Evolutionary conservation across 2,888 invertebrate genomes (phyloP).

Genomic region (Hybos culiciformis): DNA sequence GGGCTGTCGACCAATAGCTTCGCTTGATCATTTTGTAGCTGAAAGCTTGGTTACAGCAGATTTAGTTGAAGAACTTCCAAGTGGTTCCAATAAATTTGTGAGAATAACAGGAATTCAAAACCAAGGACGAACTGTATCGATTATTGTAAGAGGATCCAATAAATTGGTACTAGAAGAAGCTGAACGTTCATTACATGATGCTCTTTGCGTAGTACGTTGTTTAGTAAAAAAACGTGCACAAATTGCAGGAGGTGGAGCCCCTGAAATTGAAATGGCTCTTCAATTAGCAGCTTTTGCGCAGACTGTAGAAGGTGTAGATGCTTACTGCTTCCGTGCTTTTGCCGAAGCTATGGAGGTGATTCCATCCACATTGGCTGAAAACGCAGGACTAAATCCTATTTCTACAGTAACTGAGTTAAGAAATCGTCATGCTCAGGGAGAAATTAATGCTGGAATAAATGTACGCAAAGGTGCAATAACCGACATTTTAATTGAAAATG

Average conservation of each 20-base stretch:
- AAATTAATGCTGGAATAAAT: constrained; percentile 84
- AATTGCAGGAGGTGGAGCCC: constrained; percentile 93
- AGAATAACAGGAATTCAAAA: constrained; percentile 81
- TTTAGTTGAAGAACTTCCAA: constrained; percentile 82
- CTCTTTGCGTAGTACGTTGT: constrained; percentile 83
- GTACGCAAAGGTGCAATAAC: constrained; percentile 93
- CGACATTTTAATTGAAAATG: constrained; percentile 92
- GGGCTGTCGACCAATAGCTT: constrained; percentile 90
- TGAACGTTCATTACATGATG: constrained; percentile 84
- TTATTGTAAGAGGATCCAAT: constrained; percentile 76
- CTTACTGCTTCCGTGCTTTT: constrained; percentile 90
- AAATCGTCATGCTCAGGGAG: constrained; percentile 80
- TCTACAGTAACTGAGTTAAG: constrained; percentile 93
- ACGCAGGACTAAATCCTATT: constrained; percentile 78
- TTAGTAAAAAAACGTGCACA: constrained; percentile 85
- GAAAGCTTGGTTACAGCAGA: constrained; percentile 89
- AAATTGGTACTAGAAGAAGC: constrained; percentile 83
- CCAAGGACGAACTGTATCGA: constrained; percentile 81
- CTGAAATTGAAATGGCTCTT: constrained; percentile 88
- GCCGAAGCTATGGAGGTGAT: constrained; percentile 92
- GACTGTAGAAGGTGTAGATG: constrained; percentile 78
- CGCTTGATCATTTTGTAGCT: constrained; percentile 91
- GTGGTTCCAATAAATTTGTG: constrained; percentile 79
- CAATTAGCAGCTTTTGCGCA: constrained; percentile 69
- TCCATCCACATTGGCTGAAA: constrained; percentile 82